Conservation (phyloP, 2,888 invertebrate genomes). For the Zhuqinia jingwanae region DNA sequence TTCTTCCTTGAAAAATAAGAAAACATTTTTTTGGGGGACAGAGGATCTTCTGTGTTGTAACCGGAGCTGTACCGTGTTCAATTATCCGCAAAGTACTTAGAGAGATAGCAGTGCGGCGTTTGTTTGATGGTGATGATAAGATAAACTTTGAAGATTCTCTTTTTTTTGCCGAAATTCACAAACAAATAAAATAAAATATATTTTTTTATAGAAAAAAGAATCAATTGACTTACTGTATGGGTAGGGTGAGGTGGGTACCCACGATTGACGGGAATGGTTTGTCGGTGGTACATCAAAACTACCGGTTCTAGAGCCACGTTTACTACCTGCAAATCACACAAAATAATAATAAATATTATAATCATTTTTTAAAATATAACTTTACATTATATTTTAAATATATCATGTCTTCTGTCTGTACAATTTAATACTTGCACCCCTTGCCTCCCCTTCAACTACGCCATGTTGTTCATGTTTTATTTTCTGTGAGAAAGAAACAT, state of each 20-base stretch:
- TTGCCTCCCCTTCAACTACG: constrained; percentile 3
- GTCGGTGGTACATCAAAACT: constrained; percentile 79
- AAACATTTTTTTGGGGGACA: background rate
- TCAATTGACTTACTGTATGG: constrained; percentile 77
- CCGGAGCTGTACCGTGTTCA: constrained; percentile 8
- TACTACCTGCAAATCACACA: constrained; percentile 76
- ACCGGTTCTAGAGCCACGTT: constrained; percentile 78
- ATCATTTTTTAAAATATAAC: no score
- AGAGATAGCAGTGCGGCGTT: background rate
- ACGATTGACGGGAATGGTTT: constrained; percentile 79
- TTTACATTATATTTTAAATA: no score
- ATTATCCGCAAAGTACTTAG: constrained; percentile 14
- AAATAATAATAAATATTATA: no score
- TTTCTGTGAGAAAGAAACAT: constrained; percentile 6
- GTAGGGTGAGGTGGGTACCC: constrained; percentile 78
- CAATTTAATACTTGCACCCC: background rate
- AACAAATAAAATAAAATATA: background rate
- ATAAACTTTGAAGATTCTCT: background rate
- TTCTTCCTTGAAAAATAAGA: no score
- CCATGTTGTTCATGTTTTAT: no score
- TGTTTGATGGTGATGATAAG: constrained; percentile 25
- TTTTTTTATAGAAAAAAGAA: constrained; percentile 31
- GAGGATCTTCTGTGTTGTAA: background rate
- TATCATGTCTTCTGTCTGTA: no score
- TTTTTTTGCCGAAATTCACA: background rate